A percentile compares a stretch with the other conserved stretches of the same genome.
These are phyloP conservation scores for Lytechinus pictus DNA, from an alignment of 35 echinoderm and acorn worm species.

Conservation along the genomic window DNA sequence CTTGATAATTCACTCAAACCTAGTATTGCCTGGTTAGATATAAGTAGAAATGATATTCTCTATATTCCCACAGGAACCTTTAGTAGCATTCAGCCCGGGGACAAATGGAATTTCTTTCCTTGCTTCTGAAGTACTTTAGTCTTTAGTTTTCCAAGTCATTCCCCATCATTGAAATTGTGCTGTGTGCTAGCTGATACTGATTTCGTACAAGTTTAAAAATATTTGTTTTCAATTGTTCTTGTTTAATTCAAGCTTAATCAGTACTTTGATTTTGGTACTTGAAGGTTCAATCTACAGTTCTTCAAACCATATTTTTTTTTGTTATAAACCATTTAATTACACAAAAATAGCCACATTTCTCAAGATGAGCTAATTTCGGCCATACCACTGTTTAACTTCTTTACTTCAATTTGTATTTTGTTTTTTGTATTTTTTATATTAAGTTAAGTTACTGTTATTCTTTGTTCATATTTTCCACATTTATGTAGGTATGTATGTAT, in stretches of 20 bases:
- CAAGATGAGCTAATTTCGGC: not conserved
- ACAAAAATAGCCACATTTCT: not conserved
- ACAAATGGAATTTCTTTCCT: not conserved
- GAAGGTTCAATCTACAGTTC: not conserved
- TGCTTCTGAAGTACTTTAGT: not conserved
- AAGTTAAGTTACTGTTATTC: not conserved
- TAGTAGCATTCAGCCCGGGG: not conserved
- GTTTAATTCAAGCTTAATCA: not conserved
- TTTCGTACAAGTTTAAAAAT: not conserved
- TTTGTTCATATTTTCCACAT: not conserved
- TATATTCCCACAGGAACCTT: not conserved
- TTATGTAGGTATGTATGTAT: not conserved
- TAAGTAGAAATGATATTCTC: not conserved
- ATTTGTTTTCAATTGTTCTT: not conserved
- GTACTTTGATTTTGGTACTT: slow-evolving; percentile 1
- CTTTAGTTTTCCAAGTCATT: not conserved
- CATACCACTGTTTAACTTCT: not conserved
- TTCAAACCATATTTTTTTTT: not conserved
- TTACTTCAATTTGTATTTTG: not conserved
- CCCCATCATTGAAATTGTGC: not conserved
- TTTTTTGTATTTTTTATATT: not conserved
- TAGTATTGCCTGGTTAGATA: not conserved
- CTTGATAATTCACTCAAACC: not conserved
- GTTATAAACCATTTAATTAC: not conserved
- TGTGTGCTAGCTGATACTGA: not conserved